Conservation (phyloP, 2,888 invertebrate genomes). For the Stenichneumon culpator region DNA sequence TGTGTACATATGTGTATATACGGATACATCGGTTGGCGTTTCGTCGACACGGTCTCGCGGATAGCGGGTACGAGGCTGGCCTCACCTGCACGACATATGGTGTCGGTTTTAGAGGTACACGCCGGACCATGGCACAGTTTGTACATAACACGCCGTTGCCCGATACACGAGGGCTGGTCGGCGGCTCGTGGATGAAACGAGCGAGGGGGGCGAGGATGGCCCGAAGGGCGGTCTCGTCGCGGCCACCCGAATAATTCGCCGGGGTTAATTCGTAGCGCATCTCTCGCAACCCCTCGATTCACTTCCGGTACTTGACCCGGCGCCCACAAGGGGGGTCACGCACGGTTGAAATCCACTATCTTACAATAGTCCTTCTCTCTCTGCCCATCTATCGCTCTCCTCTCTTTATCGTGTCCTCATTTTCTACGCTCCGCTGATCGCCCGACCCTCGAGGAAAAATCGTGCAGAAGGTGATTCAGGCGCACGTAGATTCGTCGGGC, state of each 20-base stretch:
- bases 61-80: constrained; percentile 68
- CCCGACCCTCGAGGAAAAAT: constrained; percentile 69
- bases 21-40: constrained; percentile 12
- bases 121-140: constrained; percentile 11
- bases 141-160: constrained; percentile 61
- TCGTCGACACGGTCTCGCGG: constrained; percentile 64
- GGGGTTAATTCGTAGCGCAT: constrained; percentile 79
- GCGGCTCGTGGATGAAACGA: constrained; percentile 69
- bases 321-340: constrained; percentile 78
- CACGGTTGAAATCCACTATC: constrained; percentile 72
- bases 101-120: constrained; percentile 68
- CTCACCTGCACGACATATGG: constrained; percentile 83
- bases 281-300: constrained; percentile 59
- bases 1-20: not conserved
- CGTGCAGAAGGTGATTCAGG: constrained; percentile 76
- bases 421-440: not conserved
- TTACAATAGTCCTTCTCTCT: constrained; percentile 49
- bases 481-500: constrained; percentile 33
- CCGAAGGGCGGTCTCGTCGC: constrained; percentile 70
- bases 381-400: constrained; percentile 19
- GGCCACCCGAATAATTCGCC: constrained; percentile 72
- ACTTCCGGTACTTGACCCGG: constrained; percentile 82
- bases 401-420: constrained; percentile 29
- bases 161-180: constrained; percentile 73
- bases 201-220: constrained; percentile 56